These are phyloP conservation scores for Rachycentron canadum DNA, from an alignment of 2,797 vertebrate species.

Conservation along the genomic window DNA sequence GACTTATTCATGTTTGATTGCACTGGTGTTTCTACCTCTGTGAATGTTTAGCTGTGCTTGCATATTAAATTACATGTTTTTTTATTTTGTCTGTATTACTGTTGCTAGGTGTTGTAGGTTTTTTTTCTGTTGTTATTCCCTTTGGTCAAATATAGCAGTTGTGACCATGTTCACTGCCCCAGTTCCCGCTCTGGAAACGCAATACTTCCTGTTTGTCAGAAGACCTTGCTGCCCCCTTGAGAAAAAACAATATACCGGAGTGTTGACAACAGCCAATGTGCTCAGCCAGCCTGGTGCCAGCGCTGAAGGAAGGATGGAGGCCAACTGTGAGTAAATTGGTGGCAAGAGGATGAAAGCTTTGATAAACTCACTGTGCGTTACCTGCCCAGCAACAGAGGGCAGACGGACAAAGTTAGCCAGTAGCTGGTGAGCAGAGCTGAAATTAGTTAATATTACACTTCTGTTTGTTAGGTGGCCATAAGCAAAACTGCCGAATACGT, in stretches of 20 bases:
- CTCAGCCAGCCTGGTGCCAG: conserved; percentile 43
- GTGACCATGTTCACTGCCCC: background rate
- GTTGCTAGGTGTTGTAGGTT: background rate
- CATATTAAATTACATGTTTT: conserved; percentile 6
- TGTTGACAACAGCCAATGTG: conserved; percentile 32
- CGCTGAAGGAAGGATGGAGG: conserved; percentile 13
- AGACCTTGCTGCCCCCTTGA: no score
- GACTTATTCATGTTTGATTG: conserved; percentile 52
- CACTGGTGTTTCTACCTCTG: conserved; percentile 25
- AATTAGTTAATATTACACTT: background rate
- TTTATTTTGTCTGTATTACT: conserved; percentile 29
- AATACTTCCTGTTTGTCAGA: conserved; percentile 19
- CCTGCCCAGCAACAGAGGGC: background rate
- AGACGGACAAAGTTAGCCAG: background rate
- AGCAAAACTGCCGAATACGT: conserved; percentile 4
- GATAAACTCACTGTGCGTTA: background rate
- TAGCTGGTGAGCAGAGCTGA: background rate
- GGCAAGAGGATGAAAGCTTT: conserved; percentile 20
- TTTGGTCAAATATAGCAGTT: background rate
- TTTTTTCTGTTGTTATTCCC: conserved; percentile 3
- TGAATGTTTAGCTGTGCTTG: background rate
- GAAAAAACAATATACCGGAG: background rate
- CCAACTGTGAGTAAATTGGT: conserved; percentile 29
- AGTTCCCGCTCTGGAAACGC: background rate
- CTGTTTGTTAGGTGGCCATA: background rate